These are phyloP conservation scores for Drosophila ustulata DNA, from an alignment of 2,888 invertebrate species.

Conservation along the genomic window DNA sequence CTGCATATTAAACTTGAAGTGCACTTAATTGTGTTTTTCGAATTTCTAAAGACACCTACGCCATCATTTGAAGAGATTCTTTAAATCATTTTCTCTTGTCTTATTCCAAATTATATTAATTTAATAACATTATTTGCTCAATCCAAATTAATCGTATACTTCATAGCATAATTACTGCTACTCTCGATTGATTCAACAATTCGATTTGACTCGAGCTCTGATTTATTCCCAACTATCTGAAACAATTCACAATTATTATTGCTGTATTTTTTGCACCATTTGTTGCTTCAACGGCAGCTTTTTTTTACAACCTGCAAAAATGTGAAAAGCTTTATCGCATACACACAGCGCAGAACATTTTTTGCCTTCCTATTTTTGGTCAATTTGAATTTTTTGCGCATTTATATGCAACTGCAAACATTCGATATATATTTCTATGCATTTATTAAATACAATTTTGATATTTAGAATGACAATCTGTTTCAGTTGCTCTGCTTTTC, in stretches of 20 bases:
- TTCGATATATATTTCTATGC: slow-evolving; percentile 33
- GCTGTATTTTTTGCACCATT: background rate
- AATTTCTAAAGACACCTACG: background rate
- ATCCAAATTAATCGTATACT: background rate
- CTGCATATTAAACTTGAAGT: background rate
- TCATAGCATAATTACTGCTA: background rate
- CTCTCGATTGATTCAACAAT: background rate
- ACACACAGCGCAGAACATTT: slow-evolving; percentile 5
- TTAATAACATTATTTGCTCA: no score
- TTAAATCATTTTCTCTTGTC: no score
- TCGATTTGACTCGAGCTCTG: background rate
- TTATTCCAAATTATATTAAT: no score
- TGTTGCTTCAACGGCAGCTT: background rate
- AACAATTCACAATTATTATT: background rate
- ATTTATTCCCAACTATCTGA: background rate
- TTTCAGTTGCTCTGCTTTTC: background rate
- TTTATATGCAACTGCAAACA: slow-evolving; percentile 26
- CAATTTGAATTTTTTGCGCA: background rate
- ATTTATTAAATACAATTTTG: slow-evolving; percentile 59
- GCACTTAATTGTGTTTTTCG: background rate
- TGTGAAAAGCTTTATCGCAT: slow-evolving; percentile 4
- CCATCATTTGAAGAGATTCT: no score
- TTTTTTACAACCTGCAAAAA: background rate
- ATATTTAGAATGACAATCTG: slow-evolving; percentile 32
- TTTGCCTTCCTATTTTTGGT: background rate